Evolutionary conservation across 2,113 vertebrate genomes (phyloP).

Genomic region (Ochotona curzoniae): DNA sequence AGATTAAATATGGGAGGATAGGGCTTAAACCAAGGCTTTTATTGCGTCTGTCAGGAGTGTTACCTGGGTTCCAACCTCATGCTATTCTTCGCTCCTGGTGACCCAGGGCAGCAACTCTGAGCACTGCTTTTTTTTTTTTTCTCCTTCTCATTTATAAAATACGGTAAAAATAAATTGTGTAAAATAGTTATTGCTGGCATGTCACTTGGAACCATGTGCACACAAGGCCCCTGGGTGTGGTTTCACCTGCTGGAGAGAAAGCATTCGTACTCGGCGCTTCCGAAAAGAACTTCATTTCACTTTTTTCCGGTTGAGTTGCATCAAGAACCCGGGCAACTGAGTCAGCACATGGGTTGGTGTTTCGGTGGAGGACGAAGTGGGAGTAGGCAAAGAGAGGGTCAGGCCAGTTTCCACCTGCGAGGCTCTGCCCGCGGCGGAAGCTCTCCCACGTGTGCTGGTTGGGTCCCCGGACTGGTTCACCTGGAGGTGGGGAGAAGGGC

Average conservation of each 20-base stretch:
- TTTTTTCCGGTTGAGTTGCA: accelerated
- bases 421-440: background rate
- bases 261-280: background rate
- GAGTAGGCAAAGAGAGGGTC: background rate
- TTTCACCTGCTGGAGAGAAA: background rate
- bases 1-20: background rate
- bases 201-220: background rate
- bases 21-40: background rate
- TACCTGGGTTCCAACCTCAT: background rate
- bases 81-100: background rate
- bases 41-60: background rate
- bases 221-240: background rate
- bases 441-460: no score
- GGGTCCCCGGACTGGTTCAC: background rate
- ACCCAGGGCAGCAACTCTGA: background rate
- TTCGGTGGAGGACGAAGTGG: background rate
- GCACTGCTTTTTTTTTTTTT: background rate
- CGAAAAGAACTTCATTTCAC: background rate
- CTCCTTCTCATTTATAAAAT: background rate
- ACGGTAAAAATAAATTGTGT: background rate
- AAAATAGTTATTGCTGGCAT: background rate
- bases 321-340: background rate
- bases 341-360: background rate
- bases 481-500: no score
- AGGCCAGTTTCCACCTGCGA: background rate